Evolutionary conservation across 2,113 vertebrate species (phyloP), one percentile per base, ranked within the genome.

Genomic region (Ptilonorhynchus violaceus): DNA sequence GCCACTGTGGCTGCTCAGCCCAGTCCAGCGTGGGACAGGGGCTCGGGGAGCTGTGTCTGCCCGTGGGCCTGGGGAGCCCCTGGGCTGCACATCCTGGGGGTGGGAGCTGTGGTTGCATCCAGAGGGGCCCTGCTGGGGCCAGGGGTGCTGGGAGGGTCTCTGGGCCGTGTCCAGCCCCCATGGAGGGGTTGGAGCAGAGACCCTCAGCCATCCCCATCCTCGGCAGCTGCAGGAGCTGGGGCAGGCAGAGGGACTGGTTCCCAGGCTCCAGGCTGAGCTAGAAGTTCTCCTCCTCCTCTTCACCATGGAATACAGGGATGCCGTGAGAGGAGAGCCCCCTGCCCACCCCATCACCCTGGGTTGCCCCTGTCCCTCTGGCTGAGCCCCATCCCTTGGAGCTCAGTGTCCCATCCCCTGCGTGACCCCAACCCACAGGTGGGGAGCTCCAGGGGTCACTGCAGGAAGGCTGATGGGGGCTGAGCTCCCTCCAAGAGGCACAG

Each of bases 241-340:
- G 4, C 0, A 10, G 35, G 67, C 0, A 0, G 31, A 24, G 35
- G 35, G 35, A 4, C 15, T 22, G 4, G 79, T 39, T 89, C 72
- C 53, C 5, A 7, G 37, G 19, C 33, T 74, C 63, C 56, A 27
- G 82, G 41, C 86, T 68, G 18, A 13, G 28, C 66, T 69, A 93
- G 47, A 30, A 11, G 12, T 92, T 91, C 23, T 66, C 37, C 33
- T 80, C 13, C 9, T 75, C 39, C 4, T 50, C 91, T 95, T 79
- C 44, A 72, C 31, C 67, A 80, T 19, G 2, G 35, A 60, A 60
- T 0, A 8, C 0, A 2, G 21, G 18, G 1, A 1, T 46, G 33
- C 15, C 70, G 56, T 79, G 73, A 89, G 66, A 41, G 18, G 8
- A 44, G 60, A 69, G 39, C 37, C 42, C 39, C 4, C 59, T 31